Evolutionary conservation across 2,888 invertebrate species (phyloP), one percentile per base, ranked within the genome.

Genomic region (Tholera decimalis): DNA sequence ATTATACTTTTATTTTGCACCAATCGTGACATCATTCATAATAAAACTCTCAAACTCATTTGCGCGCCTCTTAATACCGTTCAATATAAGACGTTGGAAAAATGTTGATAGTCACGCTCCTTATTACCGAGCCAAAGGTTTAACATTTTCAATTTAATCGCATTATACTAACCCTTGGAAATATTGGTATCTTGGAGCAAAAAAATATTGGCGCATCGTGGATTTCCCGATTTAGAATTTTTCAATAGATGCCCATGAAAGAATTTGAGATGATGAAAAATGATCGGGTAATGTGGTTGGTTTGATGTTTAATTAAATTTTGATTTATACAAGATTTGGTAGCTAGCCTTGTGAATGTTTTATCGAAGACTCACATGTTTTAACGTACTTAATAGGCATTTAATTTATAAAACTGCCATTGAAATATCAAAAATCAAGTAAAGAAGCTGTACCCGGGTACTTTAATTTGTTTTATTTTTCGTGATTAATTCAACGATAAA

Each of bases 91-190:
- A 85, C 89, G 91, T 90, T 73, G 87, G 85, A 82, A 87, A 91
- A 93, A 91, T 91, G 89, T 91, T 89, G 89, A 85, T 72, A 92
- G 94, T 95, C 95, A 95, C 91, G 94, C 90, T 88, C 82, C 91
- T 93, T 94, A 94, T 94, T 94, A 93, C 93, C 75, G 73, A 60
- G 78, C 69, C 70, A 84, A 89, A 87, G 90, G 88, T 88, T 92
- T 89, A 90, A 89, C 80, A 87, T 91, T 92, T 92, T 93, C 93
- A 90, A 91, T 92, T 91, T 93, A 92, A 94, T 93, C 91, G 91
- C 87, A 90, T 93, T 91, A 91, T 90, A 88, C 84, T 90, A 90
- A 87, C 90, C 91, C 89, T 86, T 84, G 81, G 83, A 89, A 89
- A 90, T 90, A 91, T 89, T 90, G 88, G 89, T 87, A 88, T 89